Percentiles rank a stretch among this genome's conserved stretches.
These are phyloP conservation scores for Ceyx cyanopectus DNA, from an alignment of 2,113 vertebrate species.

Conservation along the genomic window DNA sequence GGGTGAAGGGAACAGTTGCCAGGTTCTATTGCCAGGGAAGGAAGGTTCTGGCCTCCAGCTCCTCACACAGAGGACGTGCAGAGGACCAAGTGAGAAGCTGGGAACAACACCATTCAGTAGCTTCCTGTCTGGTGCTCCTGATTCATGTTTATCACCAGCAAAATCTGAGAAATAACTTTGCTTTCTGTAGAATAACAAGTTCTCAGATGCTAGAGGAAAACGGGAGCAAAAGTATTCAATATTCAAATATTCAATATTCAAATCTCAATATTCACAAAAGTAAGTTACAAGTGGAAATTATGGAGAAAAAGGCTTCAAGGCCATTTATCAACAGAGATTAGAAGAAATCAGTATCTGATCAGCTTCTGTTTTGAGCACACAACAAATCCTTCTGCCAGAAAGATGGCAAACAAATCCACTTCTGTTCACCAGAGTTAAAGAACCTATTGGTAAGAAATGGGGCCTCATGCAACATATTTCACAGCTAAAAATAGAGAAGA, in stretches of 20 bases:
- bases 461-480: slow-evolving; percentile 23
- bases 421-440: slow-evolving; percentile 39
- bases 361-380: slow-evolving; percentile 31
- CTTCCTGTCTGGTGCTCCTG: neutral
- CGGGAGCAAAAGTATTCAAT: neutral
- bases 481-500: neutral
- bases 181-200: neutral
- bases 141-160: neutral
- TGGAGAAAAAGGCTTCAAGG: neutral
- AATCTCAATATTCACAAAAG: neutral
- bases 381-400: slow-evolving; percentile 32
- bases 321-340: neutral
- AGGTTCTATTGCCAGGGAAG: neutral
- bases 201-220: neutral
- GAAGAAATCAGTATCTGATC: slow-evolving; percentile 9
- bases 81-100: neutral
- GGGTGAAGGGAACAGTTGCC: neutral
- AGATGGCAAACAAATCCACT: slow-evolving; percentile 40
- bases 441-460: slow-evolving; percentile 38
- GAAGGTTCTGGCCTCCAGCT: neutral
- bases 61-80: neutral
- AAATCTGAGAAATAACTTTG: neutral
- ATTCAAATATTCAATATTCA: neutral
- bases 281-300: neutral
- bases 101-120: neutral